Base-by-base conservation (phyloP, 2,797 vertebrate genomes). In the Sparidentex hasta region DNA sequence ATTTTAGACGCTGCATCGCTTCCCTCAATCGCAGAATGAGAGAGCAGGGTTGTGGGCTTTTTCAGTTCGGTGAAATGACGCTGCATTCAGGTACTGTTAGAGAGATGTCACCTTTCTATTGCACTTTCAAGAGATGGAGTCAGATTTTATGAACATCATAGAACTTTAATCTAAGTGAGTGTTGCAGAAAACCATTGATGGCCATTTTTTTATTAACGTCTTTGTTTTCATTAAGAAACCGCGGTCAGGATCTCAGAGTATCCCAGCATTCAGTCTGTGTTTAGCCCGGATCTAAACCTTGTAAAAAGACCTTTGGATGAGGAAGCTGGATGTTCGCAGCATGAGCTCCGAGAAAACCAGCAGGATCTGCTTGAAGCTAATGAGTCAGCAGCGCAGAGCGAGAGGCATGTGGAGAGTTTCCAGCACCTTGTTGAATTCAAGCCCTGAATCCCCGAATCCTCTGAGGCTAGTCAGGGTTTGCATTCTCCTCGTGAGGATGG, bases 351-450 rank as follows among this genome's bases (percentile, higher is more conserved):
- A 62, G 38, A 62, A 63, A 65, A 50, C 12, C 58, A 20, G 20
- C 69, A 55, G 58, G 5, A 57, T 52, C 1, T 27, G 58, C 43
- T 17, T 9, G 61, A 46, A 25, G 8, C 65, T 69, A 27, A 67
- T 77, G 46, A 74, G 48, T 71, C 55, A 56, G 54, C 55, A 52
- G 54, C 61, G 25, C n/a, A 65, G 55, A 71, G 21, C 0, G 11
- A 65, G 64, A 47, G 25, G 57, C 25, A 27, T 7, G 11, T 64
- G 43, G 7, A 72, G 20, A 23, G 1, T 59, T 73, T 77, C 44
- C 70, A 80, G 44, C 47, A 61, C 1, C 47, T 63, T 52, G 43
- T 54, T 43, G 25, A 59, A 38, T 71, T 1, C 43, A 46, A 43
- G 20, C 14, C 29, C 61, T 13, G 29, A 55, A 55, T 51, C 25